Percentiles rank a stretch among this genome's conserved stretches.
Conservation (phyloP, 2,113 vertebrate genomes). For the Anolis sagrei region DNA sequence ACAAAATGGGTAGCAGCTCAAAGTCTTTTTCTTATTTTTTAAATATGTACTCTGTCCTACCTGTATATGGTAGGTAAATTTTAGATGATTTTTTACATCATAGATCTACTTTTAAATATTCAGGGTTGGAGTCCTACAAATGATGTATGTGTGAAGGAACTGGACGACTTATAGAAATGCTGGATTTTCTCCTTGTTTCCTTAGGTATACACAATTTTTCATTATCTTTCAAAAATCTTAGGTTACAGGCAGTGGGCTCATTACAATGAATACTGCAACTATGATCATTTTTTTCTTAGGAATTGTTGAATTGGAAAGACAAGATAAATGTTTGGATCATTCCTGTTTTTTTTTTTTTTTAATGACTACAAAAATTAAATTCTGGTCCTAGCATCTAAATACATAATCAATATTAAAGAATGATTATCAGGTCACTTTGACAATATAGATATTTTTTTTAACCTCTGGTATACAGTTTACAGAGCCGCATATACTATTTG, state of each 20-base stretch:
- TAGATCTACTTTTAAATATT: constrained; percentile 3
- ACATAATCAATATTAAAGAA: constrained; percentile 51
- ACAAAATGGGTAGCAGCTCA: constrained; percentile 7
- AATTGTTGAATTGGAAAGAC: background rate
- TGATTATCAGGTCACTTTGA: constrained; percentile 30
- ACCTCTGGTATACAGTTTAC: constrained; percentile 8
- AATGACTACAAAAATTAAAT: background rate
- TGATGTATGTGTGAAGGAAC: background rate
- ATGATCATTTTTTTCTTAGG: constrained; percentile 3
- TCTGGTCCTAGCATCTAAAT: constrained; percentile 33
- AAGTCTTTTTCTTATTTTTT: background rate
- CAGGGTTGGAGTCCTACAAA: background rate
- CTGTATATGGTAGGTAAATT: background rate
- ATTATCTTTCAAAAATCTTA: background rate
- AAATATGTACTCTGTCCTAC: background rate
- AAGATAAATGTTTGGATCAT: background rate
- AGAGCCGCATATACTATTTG: constrained; percentile 32
- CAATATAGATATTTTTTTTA: constrained; percentile 25
- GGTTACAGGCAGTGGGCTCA: background rate
- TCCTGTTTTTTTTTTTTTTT: background rate
- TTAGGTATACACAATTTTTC: background rate
- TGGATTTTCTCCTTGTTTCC: background rate
- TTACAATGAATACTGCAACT: background rate
- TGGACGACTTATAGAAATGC: background rate
- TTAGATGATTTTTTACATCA: background rate